These are phyloP conservation scores for Nematolebias whitei DNA, from an alignment of 2,113 vertebrate genomes.

Conservation along the genomic window DNA sequence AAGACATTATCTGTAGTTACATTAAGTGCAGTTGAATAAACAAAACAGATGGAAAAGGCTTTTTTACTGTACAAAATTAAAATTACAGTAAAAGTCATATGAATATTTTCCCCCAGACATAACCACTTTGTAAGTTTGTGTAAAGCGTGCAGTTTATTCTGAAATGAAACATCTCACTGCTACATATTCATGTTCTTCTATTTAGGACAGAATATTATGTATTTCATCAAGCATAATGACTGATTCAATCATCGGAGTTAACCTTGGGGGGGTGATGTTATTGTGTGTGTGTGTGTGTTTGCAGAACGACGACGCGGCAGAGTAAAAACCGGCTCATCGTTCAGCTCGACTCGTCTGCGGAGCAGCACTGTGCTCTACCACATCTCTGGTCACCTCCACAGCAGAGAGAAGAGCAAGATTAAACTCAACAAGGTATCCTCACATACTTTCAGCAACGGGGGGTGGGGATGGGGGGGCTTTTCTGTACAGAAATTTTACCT, in stretches of 20 bases:
- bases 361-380: constrained; percentile 94
- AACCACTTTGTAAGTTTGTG: constrained; percentile 4
- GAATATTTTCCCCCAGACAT: not conserved
- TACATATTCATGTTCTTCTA: constrained; percentile 56
- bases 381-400: constrained; percentile 96
- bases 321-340: constrained; percentile 87
- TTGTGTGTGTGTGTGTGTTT: constrained; percentile 49
- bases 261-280: constrained; percentile 40
- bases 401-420: constrained; percentile 94
- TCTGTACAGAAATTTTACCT: no score
- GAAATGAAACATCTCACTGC: constrained; percentile 23
- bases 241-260: constrained; percentile 46
- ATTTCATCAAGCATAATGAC: constrained; percentile 61
- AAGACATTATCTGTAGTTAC: constrained; percentile 26
- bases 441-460: constrained; percentile 2
- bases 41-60: constrained; percentile 11
- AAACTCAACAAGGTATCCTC: constrained; percentile 93
- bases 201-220: constrained; percentile 48
- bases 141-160: constrained; percentile 33
- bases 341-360: constrained; percentile 87
- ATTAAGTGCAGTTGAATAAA: constrained; percentile 13
- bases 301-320: constrained; percentile 88
- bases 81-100: constrained; percentile 12
- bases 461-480: not conserved
- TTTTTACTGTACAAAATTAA: constrained; percentile 20